Base-by-base conservation (phyloP, 2,888 invertebrate species). In the Notodonta ziczac region DNA sequence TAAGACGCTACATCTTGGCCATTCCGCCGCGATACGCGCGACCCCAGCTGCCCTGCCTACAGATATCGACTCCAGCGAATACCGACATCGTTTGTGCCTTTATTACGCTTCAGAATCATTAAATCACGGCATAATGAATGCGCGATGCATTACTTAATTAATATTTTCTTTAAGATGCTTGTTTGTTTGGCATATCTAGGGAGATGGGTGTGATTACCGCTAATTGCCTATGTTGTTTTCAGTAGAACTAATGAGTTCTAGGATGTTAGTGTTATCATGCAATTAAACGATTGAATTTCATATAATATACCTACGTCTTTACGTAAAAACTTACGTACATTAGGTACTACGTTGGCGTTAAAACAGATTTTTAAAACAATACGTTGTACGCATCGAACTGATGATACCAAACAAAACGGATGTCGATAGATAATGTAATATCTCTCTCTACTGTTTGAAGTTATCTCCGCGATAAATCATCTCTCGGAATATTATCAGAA, bases 21-120 rank as follows among this genome's bases (percentile, higher is more conserved):
- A 48, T 48, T 59, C 60, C 66, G 59, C 67, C 65, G 70, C 73
- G 85, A 86, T 86, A 84, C 67, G 64, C 67, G 66, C 73, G 86
- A 86, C 86, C 85, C 75, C 81, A 72, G 73, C 78, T 76, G 78
- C 80, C 83, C 82, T 71, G 74, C 67, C 74, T 66, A 65, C 66
- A 61, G 84, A 83, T 84, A 83, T 66, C 73, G 59, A 63, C 65
- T 40, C 52, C 54, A 39, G 65, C 65, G 67, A 69, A 74, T 67
- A 70, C 70, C 67, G 65, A 68, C 64, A 66, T 67, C 67, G 70
- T 70, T 67, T 76, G 77, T 74, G 74, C 76, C 63, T 71, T 67
- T 65, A 78, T 65, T 72, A 65, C 69, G 69, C 58, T 75, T 70
- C 66, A 70, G 69, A 66, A 67, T 67, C 62, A 63, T 62, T 60